These are phyloP conservation scores for Peromyscus leucopus DNA, from an alignment of 2,113 vertebrate species.

Conservation along the genomic window DNA sequence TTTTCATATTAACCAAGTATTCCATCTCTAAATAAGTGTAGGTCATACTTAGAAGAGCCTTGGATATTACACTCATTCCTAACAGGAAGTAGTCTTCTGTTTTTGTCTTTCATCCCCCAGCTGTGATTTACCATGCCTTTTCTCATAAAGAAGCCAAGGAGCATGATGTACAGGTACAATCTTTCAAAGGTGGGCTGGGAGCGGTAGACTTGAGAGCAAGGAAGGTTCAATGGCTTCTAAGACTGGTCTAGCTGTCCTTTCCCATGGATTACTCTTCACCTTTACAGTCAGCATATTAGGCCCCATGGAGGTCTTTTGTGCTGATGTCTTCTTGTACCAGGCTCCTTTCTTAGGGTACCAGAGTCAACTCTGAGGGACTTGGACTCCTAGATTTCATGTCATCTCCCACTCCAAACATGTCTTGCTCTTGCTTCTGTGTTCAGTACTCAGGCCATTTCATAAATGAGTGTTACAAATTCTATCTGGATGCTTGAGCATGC, in stretches of 20 bases:
- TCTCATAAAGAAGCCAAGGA: conserved; percentile 75
- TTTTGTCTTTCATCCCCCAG: conserved; percentile 18
- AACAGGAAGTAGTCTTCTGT: background rate
- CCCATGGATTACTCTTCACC: background rate
- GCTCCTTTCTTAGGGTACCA: background rate
- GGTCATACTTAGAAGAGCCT: background rate
- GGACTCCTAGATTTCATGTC: background rate
- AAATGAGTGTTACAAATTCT: background rate
- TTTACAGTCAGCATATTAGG: background rate
- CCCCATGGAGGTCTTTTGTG: background rate
- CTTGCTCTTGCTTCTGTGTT: background rate
- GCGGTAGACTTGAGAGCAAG: too few relatives aligned
- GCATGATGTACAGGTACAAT: conserved; percentile 72
- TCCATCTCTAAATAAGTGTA: background rate
- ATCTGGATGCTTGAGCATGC: background rate
- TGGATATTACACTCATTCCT: background rate
- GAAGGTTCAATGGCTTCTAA: background rate
- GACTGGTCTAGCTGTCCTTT: background rate
- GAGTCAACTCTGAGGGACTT: background rate
- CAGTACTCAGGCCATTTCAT: background rate
- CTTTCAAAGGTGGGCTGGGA: background rate
- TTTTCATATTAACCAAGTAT: background rate
- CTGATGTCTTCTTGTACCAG: background rate
- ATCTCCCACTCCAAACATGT: background rate
- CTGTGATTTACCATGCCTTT: conserved; percentile 67